Percentiles rank a stretch among this genome's conserved stretches.
Conservation (phyloP, 35 echinoderm and acorn worm species). For the Lytechinus variegatus region DNA sequence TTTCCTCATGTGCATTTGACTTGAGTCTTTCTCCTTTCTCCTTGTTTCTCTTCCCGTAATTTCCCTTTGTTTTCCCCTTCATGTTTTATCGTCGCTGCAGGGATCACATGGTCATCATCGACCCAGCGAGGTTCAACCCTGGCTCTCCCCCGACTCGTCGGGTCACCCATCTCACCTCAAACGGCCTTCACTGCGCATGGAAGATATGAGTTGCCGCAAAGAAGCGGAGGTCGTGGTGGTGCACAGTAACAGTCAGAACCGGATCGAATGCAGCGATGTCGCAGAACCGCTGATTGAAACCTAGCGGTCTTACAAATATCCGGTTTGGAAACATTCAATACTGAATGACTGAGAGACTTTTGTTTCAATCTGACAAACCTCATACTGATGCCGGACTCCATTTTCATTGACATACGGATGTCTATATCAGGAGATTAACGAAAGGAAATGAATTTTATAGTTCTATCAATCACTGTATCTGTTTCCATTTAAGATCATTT, state of each 20-base stretch:
- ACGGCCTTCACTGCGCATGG: background rate
- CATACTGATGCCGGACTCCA: no score
- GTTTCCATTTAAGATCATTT: background rate
- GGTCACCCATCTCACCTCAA: background rate
- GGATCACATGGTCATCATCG: background rate
- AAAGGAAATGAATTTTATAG: background rate
- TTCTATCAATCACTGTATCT: background rate
- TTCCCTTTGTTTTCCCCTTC: background rate
- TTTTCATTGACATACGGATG: background rate
- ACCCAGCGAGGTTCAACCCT: background rate
- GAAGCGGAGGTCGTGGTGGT: background rate
- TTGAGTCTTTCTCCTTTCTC: background rate
- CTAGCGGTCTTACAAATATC: background rate
- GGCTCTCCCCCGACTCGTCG: conserved; percentile 22
- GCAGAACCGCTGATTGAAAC: conserved; percentile 13
- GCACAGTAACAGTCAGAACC: conserved; percentile 24
- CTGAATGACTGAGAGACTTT: no score
- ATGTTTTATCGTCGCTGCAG: background rate
- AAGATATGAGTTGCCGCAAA: background rate
- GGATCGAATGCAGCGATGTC: background rate
- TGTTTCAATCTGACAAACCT: no score
- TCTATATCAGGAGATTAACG: background rate
- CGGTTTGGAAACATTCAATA: no score
- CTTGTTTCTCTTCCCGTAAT: background rate
- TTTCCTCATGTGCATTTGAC: background rate